Base-by-base conservation (phyloP, 2,888 invertebrate species). In the Caenorhabditis sp. region DNA sequence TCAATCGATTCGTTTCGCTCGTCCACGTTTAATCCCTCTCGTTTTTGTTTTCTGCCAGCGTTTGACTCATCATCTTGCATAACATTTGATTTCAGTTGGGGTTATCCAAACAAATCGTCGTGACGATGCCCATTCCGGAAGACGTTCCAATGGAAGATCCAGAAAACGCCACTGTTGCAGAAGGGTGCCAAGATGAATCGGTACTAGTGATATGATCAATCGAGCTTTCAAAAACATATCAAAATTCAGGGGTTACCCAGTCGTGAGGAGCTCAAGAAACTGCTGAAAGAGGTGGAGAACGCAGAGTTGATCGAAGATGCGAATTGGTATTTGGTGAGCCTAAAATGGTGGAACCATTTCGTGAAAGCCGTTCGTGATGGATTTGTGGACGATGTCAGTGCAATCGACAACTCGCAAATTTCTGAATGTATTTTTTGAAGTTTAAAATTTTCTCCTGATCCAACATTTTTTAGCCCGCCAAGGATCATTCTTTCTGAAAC, bases 321-420 rank as follows among this genome's bases (percentile, higher is more conserved):
- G 12, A 80, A 77, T 73, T 89, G 89, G 89, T 86, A 16, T 41
- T 51, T 89, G 26, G 38, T 90, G 26, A 61, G 79, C 28, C 49
- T 64, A 0, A 44, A 72, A 7, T 90, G 90, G 90, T 90, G 90
- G 90, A 82, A 68, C 16, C 41, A 64, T 4, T 72, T 90, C 8
- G 8, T 75, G 0, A 72, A 84, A 14, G 76, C 85, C 6, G 59
- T 68, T 14, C 73, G 85, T 22, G 58, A 84, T 31, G 83, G 85
- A 16, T 85, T 66, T 28, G 54, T 82, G 16, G 82, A 87, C 16
- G 86, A 88, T 41, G 72, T 89, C 24, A 64, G 66, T 1, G 66
- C 84, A 0, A 88, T 90, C 22, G 82, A 87, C 54, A 89, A 89
- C 58, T 49, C 70, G 4, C 47, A 63, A 2, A 86, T 90, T 51